A percentile compares a stretch with the other conserved stretches of the same genome.
Evolutionary conservation across 2,888 invertebrate genomes (phyloP).

Genomic region (Callimorpha dominula): DNA sequence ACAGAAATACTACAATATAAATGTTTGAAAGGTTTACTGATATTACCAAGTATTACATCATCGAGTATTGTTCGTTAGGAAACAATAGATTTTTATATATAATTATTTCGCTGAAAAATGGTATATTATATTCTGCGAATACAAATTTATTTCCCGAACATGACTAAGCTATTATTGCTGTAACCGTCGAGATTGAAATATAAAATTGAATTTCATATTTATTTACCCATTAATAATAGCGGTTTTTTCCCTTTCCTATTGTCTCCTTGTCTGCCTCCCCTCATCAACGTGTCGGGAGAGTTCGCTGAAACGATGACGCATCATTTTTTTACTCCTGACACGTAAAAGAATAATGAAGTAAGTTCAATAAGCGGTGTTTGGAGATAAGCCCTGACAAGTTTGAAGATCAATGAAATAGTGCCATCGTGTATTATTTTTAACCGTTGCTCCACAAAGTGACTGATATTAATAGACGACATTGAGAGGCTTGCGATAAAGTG

Average conservation of each 20-base stretch:
- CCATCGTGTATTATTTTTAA: slow-evolving; percentile 11
- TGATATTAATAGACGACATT: slow-evolving; percentile 4
- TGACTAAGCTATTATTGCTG: slow-evolving; percentile 40
- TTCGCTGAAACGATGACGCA: slow-evolving; percentile 61
- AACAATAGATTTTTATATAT: slow-evolving; percentile 9
- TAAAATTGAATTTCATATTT: slow-evolving; percentile 57
- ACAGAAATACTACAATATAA: no score
- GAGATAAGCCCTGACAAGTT: slow-evolving; percentile 42
- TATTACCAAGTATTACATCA: background rate
- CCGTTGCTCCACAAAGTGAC: slow-evolving; percentile 8
- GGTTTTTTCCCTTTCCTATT: slow-evolving; percentile 36
- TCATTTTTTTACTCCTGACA: slow-evolving; percentile 65
- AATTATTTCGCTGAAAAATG: slow-evolving; percentile 23
- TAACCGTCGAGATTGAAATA: slow-evolving; percentile 35
- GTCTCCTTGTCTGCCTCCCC: slow-evolving; percentile 38
- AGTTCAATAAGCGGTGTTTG: slow-evolving; percentile 48
- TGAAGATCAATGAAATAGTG: slow-evolving; percentile 20
- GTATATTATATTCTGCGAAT: slow-evolving; percentile 15
- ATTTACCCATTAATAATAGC: slow-evolving; percentile 53
- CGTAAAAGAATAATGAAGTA: slow-evolving; percentile 59
- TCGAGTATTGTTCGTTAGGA: background rate
- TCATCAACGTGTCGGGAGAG: slow-evolving; percentile 41
- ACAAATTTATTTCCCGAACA: slow-evolving; percentile 19
- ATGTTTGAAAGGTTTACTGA: background rate
- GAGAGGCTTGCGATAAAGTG: background rate